Conservation (phyloP, 2,797 vertebrate genomes). For the Rallus crepitans region DNA sequence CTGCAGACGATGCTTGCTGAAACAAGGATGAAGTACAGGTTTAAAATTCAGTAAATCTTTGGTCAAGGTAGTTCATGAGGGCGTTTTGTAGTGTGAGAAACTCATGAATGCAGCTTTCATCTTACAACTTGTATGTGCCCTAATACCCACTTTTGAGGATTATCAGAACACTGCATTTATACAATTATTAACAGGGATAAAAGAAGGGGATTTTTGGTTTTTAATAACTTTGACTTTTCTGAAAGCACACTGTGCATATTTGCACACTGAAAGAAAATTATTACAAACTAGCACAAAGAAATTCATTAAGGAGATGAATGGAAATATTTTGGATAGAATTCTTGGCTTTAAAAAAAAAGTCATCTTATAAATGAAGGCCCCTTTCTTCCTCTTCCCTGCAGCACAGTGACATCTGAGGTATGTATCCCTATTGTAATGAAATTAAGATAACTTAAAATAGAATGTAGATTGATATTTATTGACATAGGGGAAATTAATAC, state of each 20-base stretch:
- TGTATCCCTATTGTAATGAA: neutral
- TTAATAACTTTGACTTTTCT: constrained; percentile 44
- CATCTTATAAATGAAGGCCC: neutral
- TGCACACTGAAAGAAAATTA: neutral
- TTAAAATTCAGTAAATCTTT: constrained; percentile 73
- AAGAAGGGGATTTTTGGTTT: constrained; percentile 45
- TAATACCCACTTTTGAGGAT: constrained; percentile 59
- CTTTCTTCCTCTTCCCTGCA: neutral
- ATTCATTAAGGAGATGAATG: constrained; percentile 5
- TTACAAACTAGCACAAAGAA: constrained; percentile 6
- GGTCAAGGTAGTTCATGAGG: constrained; percentile 55
- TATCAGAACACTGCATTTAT: constrained; percentile 31
- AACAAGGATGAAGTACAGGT: constrained; percentile 73
- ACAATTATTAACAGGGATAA: constrained; percentile 49
- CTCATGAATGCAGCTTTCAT: neutral
- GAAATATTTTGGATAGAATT: neutral
- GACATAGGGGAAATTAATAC: neutral
- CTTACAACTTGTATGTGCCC: constrained; percentile 30
- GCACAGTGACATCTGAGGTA: neutral
- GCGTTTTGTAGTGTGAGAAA: constrained; percentile 46
- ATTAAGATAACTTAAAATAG: neutral
- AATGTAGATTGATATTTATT: neutral
- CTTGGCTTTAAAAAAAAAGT: neutral
- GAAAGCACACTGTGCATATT: constrained; percentile 18
- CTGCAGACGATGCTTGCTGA: constrained; percentile 95